Conservation (phyloP, 2,888 invertebrate species). For the Tipula helvola region DNA sequence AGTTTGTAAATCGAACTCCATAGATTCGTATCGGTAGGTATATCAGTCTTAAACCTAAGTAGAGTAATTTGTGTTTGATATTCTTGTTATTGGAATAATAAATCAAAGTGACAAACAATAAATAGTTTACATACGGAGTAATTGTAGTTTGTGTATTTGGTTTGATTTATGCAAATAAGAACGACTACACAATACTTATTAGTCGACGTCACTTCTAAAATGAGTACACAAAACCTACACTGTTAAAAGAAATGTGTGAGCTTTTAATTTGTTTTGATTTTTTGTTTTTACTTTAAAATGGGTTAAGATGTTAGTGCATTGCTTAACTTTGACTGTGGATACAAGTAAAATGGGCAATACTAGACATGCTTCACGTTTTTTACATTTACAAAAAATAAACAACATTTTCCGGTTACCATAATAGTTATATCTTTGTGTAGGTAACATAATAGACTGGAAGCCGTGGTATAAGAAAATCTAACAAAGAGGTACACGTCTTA, state of each 20-base stretch:
- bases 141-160: not conserved
- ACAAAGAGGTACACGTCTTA: no score
- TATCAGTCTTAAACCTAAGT: not conserved
- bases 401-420: no score
- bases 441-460: no score
- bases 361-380: no score
- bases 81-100: not conserved
- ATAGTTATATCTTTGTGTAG: no score
- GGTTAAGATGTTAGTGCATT: not conserved
- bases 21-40: not conserved
- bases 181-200: not conserved
- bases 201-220: not conserved
- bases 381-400: no score
- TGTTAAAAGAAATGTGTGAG: not conserved
- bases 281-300: not conserved
- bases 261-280: not conserved
- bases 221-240: not conserved
- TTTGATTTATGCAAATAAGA: not conserved
- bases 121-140: not conserved
- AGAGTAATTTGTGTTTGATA: not conserved
- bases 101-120: not conserved
- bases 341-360: no score
- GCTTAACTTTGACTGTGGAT: not conserved
- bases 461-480: no score
- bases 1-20: not conserved